Evolutionary conservation across 2,888 invertebrate species (phyloP).

Genomic region (Eumacrocentrus americanus): DNA sequence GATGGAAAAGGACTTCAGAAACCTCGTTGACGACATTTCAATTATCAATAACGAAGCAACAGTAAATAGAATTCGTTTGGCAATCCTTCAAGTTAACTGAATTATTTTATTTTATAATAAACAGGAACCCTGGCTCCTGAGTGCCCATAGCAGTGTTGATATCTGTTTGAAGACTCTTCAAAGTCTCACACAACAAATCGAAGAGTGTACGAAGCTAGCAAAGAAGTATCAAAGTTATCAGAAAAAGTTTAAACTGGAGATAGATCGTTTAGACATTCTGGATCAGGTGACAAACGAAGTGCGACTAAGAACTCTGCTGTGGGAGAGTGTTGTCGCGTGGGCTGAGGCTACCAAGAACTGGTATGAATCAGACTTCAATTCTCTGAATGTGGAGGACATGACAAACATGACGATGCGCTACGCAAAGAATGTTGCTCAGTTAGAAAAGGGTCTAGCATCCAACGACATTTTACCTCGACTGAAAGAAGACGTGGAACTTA

Average conservation of each 20-base stretch:
- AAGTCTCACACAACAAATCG: conserved; percentile 69
- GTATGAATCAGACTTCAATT: conserved; percentile 69
- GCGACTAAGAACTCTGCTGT: conserved; percentile 78
- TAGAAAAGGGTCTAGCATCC: conserved; percentile 82
- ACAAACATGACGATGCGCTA: conserved; percentile 70
- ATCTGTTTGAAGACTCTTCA: conserved; percentile 71
- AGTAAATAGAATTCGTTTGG: conserved; percentile 59
- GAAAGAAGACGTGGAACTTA: conserved; percentile 77
- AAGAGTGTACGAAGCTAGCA: conserved; percentile 71
- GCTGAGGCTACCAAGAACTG: conserved; percentile 70
- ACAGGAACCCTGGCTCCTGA: conserved; percentile 79
- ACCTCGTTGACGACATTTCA: conserved; percentile 75
- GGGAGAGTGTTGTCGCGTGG: conserved; percentile 82
- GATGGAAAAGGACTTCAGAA: conserved; percentile 79
- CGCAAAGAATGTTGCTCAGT: conserved; percentile 74
- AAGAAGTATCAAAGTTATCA: conserved; percentile 81
- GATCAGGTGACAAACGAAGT: conserved; percentile 82
- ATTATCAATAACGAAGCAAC: conserved; percentile 74
- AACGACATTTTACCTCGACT: conserved; percentile 81
- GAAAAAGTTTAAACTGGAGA: conserved; percentile 84
- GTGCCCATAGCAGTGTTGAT: conserved; percentile 73
- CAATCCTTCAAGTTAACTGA: conserved; percentile 7
- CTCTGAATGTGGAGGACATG: conserved; percentile 78
- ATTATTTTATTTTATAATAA: conserved; percentile 33
- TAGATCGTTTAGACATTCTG: conserved; percentile 80